Conservation (phyloP, 2,888 invertebrate genomes). For the Metopia argyrocephala region DNA sequence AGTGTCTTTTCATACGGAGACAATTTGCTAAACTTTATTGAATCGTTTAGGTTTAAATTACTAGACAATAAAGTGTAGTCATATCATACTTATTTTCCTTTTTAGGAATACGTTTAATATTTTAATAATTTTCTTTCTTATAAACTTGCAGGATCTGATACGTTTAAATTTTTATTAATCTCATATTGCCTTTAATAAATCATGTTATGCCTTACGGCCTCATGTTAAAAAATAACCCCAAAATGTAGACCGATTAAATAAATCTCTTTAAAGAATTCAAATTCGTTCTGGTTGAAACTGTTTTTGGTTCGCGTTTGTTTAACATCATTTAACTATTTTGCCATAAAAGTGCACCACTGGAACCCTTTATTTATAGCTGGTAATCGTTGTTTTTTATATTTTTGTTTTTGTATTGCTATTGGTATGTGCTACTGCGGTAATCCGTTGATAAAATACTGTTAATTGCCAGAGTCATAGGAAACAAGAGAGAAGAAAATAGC, state of each 20-base stretch:
- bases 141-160: no score
- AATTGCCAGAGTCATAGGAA: constrained; percentile 3
- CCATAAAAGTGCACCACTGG: constrained; percentile 1
- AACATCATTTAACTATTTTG: background rate
- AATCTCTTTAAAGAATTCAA: background rate
- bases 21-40: no score
- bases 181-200: background rate
- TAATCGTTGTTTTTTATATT: constrained; percentile 1
- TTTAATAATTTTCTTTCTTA: no score
- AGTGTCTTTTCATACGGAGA: no score
- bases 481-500: background rate
- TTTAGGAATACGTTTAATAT: no score
- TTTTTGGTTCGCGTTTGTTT: background rate
- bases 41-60: no score
- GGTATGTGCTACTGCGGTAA: background rate
- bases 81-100: no score
- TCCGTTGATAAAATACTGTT: constrained; percentile 13
- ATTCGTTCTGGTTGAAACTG: background rate
- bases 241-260: background rate
- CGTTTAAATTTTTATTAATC: no score
- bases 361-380: constrained; percentile 4
- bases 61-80: no score
- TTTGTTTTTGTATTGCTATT: background rate
- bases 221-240: background rate
- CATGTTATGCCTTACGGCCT: background rate